Evolutionary conservation across 64 coral and sea anemone species (phyloP).

Genomic region (Anthopleura sola): DNA sequence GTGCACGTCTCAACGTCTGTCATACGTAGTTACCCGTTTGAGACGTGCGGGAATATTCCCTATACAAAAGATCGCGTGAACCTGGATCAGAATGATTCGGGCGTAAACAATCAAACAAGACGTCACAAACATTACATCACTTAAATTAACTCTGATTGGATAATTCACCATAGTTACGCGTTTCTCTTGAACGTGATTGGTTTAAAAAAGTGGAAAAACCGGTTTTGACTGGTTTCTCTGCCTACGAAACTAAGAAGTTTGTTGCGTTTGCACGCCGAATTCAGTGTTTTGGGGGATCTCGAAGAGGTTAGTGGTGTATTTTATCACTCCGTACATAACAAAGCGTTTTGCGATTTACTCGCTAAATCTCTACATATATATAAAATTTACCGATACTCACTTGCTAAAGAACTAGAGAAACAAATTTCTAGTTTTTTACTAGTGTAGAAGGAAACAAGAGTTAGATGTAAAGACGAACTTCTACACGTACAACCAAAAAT

Average conservation of each 20-base stretch:
- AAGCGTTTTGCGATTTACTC: not conserved
- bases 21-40: too few relatives aligned
- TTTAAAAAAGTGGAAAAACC: slow-evolving; percentile 39
- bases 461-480: not conserved
- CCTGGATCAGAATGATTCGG: not conserved
- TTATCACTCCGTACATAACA: not conserved
- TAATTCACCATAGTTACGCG: not conserved
- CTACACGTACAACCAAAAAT: not conserved
- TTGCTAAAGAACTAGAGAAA: not conserved
- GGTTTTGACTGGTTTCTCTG: slow-evolving; percentile 42
- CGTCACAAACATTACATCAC: slow-evolving; percentile 59
- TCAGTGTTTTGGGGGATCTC: slow-evolving; percentile 49
- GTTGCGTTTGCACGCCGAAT: slow-evolving; percentile 30
- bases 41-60: not conserved
- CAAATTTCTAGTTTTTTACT: not conserved
- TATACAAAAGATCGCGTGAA: not conserved
- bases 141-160: slow-evolving; percentile 57
- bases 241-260: slow-evolving; percentile 12
- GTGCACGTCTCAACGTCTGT: not conserved
- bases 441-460: not conserved
- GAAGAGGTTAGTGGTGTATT: not conserved
- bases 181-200: slow-evolving; percentile 56
- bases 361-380: slow-evolving; percentile 1
- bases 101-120: slow-evolving; percentile 11
- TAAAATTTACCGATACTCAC: not conserved